A percentile compares a stretch with the other conserved stretches of the same genome.
Conservation (phyloP, 2,797 vertebrate species). For the Pteropus rufus region DNA sequence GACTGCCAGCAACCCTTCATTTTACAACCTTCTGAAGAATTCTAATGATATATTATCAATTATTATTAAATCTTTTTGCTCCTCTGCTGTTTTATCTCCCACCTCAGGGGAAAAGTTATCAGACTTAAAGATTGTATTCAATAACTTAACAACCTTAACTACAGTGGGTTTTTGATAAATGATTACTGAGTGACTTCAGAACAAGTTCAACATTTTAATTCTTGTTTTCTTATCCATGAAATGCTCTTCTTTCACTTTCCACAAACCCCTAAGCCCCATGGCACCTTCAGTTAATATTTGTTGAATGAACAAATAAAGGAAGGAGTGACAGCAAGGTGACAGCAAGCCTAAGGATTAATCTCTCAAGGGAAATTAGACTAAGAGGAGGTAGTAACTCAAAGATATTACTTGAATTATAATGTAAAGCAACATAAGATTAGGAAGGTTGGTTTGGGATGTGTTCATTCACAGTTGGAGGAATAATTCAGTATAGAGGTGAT, state of each 20-base stretch:
- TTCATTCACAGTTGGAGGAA: background rate
- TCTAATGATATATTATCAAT: no score
- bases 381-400: background rate
- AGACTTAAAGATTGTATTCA: background rate
- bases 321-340: background rate
- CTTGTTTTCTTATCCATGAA: background rate
- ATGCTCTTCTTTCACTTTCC: background rate
- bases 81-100: background rate
- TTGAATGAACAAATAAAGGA: no score
- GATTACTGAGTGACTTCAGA: background rate
- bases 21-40: background rate
- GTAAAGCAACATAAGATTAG: background rate
- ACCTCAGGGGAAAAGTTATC: background rate
- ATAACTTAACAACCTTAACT: background rate
- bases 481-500: background rate
- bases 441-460: background rate
- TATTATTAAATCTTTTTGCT: background rate
- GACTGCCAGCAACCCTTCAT: background rate
- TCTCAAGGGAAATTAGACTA: background rate
- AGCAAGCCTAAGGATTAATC: background rate
- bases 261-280: background rate
- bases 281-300: background rate
- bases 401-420: background rate
- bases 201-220: background rate
- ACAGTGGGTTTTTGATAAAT: background rate